Evolutionary conservation across 1,140 invertebrate genomes (phyloP).

Genomic region (Manduca sexta): DNA sequence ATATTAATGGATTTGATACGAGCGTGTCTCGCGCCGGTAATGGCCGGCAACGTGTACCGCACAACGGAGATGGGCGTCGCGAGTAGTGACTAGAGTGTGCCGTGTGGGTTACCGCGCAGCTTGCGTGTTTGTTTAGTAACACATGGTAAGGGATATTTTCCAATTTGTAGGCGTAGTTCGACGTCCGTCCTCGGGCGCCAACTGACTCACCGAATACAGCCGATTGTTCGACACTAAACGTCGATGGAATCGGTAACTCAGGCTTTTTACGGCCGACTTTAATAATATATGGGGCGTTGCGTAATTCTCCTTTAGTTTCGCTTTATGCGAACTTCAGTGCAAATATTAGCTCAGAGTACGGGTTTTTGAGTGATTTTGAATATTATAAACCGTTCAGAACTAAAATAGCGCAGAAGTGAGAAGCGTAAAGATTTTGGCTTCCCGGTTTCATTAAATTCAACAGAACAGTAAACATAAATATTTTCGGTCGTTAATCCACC

Average conservation of each 20-base stretch:
- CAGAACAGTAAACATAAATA: slow-evolving; percentile 46
- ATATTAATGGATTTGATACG: slow-evolving; percentile 21
- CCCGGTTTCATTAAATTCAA: slow-evolving; percentile 3
- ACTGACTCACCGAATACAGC: slow-evolving; percentile 48
- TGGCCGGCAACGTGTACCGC: slow-evolving; percentile 6
- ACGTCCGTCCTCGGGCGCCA: slow-evolving; percentile 45
- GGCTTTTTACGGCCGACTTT: slow-evolving; percentile 51
- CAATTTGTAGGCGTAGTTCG: slow-evolving; percentile 52
- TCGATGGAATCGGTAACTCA: slow-evolving; percentile 63
- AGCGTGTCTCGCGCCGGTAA: slow-evolving; percentile 18
- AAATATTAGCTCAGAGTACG: slow-evolving; percentile 30
- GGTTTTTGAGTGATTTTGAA: slow-evolving; percentile 12
- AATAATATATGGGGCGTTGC: slow-evolving; percentile 63
- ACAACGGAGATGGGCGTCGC: slow-evolving; percentile 4
- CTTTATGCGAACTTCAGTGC: slow-evolving; percentile 30
- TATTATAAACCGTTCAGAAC: neutral
- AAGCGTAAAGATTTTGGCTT: neutral
- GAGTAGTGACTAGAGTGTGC: neutral
- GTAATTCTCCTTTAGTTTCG: slow-evolving; percentile 42
- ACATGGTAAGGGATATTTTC: slow-evolving; percentile 40
- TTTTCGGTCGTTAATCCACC: slow-evolving; percentile 44
- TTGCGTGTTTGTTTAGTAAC: slow-evolving; percentile 24
- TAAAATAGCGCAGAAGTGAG: neutral
- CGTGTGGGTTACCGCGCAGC: neutral
- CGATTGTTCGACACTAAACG: slow-evolving; percentile 63